Evolutionary conservation across 2,888 invertebrate genomes (phyloP).

Genomic region (Lumbricus terrestris): DNA sequence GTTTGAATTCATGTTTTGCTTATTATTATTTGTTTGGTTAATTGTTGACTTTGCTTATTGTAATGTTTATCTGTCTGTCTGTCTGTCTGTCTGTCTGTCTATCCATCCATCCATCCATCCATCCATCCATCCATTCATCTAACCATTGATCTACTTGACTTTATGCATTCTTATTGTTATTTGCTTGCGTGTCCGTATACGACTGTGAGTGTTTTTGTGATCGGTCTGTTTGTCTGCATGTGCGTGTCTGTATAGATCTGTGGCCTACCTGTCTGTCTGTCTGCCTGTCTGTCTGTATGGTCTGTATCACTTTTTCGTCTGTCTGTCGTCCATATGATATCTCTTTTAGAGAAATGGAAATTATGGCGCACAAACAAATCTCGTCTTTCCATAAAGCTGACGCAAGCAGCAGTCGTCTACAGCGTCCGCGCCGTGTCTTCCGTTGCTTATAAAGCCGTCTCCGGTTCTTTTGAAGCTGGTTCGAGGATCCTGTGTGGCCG

Average conservation of each 20-base stretch:
- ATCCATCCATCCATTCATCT: no score
- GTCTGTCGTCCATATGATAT: background rate
- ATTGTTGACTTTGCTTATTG: background rate
- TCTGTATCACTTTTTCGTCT: background rate
- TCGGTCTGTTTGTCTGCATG: background rate
- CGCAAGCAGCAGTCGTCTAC: background rate
- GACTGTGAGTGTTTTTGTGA: no score
- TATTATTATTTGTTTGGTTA: background rate
- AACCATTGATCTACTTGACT: background rate
- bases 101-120: no score
- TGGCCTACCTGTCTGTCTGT: background rate
- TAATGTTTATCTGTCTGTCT: background rate
- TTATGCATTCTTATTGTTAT: background rate
- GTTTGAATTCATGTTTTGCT: background rate
- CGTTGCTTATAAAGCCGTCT: background rate
- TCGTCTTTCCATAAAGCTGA: slow-evolving; percentile 3
- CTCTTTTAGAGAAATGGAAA: background rate
- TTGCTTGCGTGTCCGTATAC: background rate
- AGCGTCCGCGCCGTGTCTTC: background rate
- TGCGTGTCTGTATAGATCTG: background rate
- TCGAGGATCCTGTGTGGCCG: no score
- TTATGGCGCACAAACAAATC: background rate
- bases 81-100: background rate
- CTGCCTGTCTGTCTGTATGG: background rate
- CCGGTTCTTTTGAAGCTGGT: background rate